Percentiles rank a stretch among this genome's conserved stretches.
phyloP scores from a whole-genome alignment of 2,888 invertebrate species.

The Lasiommata megera region DNA sequence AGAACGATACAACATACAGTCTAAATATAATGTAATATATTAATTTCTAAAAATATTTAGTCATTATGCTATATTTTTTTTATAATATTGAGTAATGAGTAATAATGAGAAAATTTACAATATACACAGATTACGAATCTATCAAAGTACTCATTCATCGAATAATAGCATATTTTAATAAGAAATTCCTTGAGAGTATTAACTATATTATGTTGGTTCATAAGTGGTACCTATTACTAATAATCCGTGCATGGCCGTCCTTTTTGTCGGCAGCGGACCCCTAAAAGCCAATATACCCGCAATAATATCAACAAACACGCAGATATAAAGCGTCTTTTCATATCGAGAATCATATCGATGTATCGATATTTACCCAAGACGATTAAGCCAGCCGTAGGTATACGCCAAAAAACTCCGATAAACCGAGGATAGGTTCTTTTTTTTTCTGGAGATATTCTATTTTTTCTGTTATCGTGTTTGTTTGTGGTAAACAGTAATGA shows the following conservation, averaged over 20 bases:
- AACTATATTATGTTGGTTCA: no score
- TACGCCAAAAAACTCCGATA: slow-evolving; percentile 65
- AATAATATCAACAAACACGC: slow-evolving; percentile 50
- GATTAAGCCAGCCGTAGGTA: slow-evolving; percentile 61
- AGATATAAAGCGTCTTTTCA: slow-evolving; percentile 52
- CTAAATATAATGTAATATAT: no score
- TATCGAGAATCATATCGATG: slow-evolving; percentile 54
- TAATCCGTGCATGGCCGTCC: no score
- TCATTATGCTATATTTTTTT: no score
- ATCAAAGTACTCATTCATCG: no score
- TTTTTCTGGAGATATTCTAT: slow-evolving; percentile 65
- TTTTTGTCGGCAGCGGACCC: not conserved
- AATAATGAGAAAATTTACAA: no score
- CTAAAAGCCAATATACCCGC: slow-evolving; percentile 41
- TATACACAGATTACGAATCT: no score
- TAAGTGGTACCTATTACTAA: not conserved
- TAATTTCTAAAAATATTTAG: no score
- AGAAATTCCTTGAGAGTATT: no score
- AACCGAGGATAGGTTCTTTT: slow-evolving; percentile 51
- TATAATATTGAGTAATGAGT: no score
- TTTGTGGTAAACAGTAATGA: slow-evolving; percentile 69
- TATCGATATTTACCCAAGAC: slow-evolving; percentile 66
- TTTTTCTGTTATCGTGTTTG: slow-evolving; percentile 69
- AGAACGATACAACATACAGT: no score
- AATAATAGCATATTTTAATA: no score